A percentile compares a stretch with the other conserved stretches of the same genome.
Conservation (phyloP, 92 coral and sea anemone genomes). For the Anthopleura xanthogrammica region DNA sequence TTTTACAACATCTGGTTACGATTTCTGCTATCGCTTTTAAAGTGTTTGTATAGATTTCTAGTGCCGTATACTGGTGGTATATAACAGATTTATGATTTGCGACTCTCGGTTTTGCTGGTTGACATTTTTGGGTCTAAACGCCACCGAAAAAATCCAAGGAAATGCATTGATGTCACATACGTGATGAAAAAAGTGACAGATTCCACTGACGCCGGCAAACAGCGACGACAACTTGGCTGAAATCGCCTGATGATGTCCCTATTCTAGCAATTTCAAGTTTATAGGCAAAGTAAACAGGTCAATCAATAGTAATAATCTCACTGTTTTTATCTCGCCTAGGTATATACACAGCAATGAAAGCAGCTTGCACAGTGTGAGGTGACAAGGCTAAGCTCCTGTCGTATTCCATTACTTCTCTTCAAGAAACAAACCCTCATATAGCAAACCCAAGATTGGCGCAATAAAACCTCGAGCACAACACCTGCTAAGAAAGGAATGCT, state of each 20-base stretch:
- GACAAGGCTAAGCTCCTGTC: not conserved
- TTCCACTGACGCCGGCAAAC: constrained; percentile 9
- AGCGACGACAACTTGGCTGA: constrained; percentile 5
- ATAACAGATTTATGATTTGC: not conserved
- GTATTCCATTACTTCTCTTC: not conserved
- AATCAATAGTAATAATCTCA: constrained; percentile 19
- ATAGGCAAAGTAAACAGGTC: not conserved
- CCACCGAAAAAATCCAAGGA: not conserved
- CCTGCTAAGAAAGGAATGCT: constrained; percentile 18
- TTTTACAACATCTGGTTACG: not conserved
- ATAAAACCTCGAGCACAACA: not conserved
- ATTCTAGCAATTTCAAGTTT: constrained; percentile 11
- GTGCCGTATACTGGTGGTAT: not conserved
- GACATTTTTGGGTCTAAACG: not conserved
- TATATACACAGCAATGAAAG: not conserved
- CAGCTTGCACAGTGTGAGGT: not conserved
- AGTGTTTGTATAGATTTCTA: not conserved
- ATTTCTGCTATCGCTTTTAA: not conserved
- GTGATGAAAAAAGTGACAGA: not conserved
- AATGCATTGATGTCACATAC: not conserved
- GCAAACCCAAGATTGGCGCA: not conserved
- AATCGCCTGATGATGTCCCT: constrained; percentile 1
- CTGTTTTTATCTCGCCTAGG: constrained; percentile 18
- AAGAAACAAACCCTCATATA: not conserved
- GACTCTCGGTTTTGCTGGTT: not conserved